Base-by-base conservation (phyloP, 2,113 vertebrate genomes). In the Lethenteron camtschaticum region DNA sequence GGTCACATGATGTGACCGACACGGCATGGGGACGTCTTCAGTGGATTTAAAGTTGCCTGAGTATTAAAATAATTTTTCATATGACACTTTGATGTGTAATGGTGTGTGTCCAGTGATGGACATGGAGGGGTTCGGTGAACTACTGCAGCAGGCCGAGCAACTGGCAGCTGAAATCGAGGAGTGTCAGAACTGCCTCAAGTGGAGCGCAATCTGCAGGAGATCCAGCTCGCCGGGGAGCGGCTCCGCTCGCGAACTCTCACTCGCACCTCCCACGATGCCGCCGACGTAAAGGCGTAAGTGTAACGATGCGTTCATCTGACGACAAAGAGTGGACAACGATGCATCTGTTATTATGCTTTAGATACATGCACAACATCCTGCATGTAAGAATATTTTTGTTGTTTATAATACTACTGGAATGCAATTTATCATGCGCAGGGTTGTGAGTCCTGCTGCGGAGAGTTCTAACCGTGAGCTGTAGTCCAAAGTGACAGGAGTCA, bases 91-190 rank as follows among this genome's bases (percentile, higher is more conserved):
- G 41, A 41, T 41, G 41, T 41, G 41, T 41, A 41, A 41, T 41
- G 41, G 41, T 41, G 6, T 41, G 41, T 41, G 41, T 41, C 6
- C 41, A 41, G 74, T 60, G 58, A 99, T 99, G 92, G 94, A 99
- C 70, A 79, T 82, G 0, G 94, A 97, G 72, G 90, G 90, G 2
- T 99, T 99, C 69, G 90, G 85, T 13, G 94, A 99, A 75, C 86
- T 99, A 24, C 82, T 99, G 74, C 90, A 97, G 82, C 94, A 97
- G 75, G 94, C 94, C 3, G 90, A 96, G 69, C 92, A 96, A 81
- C 85, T 99, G 12, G 92, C 92, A 12, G 94, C 92, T 0, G 94
- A 99, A 80, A 99, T 92, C 0, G 90, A 95, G 73, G 92, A 0
- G 87, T 94, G 69, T 91, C 90, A 0, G 90, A 99, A 78, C 81